Percentiles rank a stretch among this genome's conserved stretches.
These are phyloP conservation scores for Drosophila mimetica DNA, from an alignment of 2,888 invertebrate species.

Conservation along the genomic window DNA sequence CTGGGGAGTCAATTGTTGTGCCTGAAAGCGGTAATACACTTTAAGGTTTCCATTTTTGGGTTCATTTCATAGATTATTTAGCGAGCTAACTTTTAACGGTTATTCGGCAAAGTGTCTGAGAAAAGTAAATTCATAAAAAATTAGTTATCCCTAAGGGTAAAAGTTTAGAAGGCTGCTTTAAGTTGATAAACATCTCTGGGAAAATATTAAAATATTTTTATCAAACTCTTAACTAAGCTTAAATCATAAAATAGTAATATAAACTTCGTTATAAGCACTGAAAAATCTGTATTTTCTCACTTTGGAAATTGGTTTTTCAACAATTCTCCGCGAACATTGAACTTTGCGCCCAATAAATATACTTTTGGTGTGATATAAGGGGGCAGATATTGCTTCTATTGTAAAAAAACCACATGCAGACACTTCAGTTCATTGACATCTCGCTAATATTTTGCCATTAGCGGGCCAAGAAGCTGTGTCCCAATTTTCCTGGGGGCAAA, in stretches of 20 bases:
- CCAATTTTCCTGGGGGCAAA: slow-evolving; percentile 50
- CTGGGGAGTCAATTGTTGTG: slow-evolving; percentile 34
- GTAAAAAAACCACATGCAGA: slow-evolving; percentile 57
- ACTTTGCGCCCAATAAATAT: slow-evolving; percentile 69
- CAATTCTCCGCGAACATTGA: slow-evolving; percentile 55
- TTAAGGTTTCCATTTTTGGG: slow-evolving; percentile 10
- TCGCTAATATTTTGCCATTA: slow-evolving; percentile 74
- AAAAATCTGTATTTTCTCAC: not conserved
- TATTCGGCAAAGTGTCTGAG: slow-evolving; percentile 11
- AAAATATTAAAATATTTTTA: not conserved
- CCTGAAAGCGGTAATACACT: slow-evolving; percentile 9
- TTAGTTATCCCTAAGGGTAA: not conserved
- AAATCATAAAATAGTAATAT: not conserved
- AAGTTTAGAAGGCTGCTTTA: not conserved
- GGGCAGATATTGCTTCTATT: slow-evolving; percentile 11
- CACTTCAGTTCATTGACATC: slow-evolving; percentile 74
- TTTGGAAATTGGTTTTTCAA: slow-evolving; percentile 56
- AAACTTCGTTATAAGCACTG: not conserved
- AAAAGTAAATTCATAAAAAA: not conserved
- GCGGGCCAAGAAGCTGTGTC: slow-evolving; percentile 55
- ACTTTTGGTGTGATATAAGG: slow-evolving; percentile 5
- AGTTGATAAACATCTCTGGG: not conserved
- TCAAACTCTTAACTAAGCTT: no score
- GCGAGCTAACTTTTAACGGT: slow-evolving; percentile 10
- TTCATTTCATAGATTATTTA: slow-evolving; percentile 11